Percentiles rank a stretch among this genome's conserved stretches.
Evolutionary conservation across 2,113 vertebrate genomes (phyloP).

Genomic region (Nanorana parkeri): DNA sequence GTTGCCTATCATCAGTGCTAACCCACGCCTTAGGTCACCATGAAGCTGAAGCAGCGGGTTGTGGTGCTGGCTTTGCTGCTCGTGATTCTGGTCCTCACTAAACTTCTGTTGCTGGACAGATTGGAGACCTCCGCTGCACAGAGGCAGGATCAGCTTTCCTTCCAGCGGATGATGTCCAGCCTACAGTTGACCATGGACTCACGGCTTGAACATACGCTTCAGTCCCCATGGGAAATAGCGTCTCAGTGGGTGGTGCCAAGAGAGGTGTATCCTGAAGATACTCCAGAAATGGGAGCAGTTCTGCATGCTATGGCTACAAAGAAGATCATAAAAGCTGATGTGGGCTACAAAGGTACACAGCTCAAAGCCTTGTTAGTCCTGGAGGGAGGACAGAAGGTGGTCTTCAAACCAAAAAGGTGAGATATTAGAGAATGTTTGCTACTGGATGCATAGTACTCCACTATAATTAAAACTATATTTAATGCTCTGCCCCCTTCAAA

Average conservation of each 20-base stretch:
- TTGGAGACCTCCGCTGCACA: constrained; percentile 91
- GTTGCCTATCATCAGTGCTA: neutral
- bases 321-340: constrained; percentile 89
- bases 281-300: constrained; percentile 91
- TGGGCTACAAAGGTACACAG: constrained; percentile 97
- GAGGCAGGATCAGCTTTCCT: constrained; percentile 90
- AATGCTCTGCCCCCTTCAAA: too few species aligned
- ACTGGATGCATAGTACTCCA: neutral
- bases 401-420: constrained; percentile 98
- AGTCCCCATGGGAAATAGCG: constrained; percentile 97
- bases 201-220: constrained; percentile 89
- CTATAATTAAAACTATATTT: too few species aligned
- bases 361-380: constrained; percentile 94
- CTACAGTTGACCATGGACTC: constrained; percentile 84
- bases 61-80: constrained; percentile 92
- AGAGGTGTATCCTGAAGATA: constrained; percentile 96
- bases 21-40: constrained; percentile 66
- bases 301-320: constrained; percentile 88
- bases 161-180: constrained; percentile 91
- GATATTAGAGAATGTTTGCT: accelerated
- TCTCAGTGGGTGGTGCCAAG: constrained; percentile 97
- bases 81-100: constrained; percentile 95
- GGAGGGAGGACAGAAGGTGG: constrained; percentile 96
- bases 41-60: constrained; percentile 98
- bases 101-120: constrained; percentile 96